A percentile compares a stretch with the other conserved stretches of the same genome.
These are phyloP conservation scores for Sorex fumeus DNA, from an alignment of 2,113 vertebrate species.

Conservation along the genomic window DNA sequence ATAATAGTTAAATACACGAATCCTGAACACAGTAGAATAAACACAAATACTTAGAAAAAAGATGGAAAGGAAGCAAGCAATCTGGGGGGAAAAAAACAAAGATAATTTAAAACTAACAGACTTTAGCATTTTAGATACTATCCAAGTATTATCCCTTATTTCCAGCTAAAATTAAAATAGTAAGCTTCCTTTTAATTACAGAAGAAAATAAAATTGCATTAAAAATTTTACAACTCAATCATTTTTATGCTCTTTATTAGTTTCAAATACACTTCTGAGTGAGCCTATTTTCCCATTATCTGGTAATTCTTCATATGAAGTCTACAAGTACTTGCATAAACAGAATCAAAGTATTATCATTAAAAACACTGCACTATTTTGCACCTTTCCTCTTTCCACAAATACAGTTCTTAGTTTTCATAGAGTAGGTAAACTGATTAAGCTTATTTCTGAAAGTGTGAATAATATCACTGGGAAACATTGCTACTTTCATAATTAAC, in stretches of 20 bases:
- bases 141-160: conserved; percentile 42
- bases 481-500: conserved; percentile 41
- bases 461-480: conserved; percentile 29
- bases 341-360: conserved; percentile 3
- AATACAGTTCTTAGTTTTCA: conserved; percentile 48
- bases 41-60: conserved; percentile 97
- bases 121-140: not conserved
- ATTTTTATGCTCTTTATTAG: not conserved
- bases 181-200: not conserved
- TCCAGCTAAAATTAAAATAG: conserved; percentile 38
- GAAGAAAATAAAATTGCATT: conserved; percentile 46
- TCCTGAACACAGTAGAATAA: conserved; percentile 97
- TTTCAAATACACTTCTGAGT: conserved; percentile 30
- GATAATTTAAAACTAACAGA: not conserved
- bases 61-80: conserved; percentile 95
- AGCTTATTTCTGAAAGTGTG: conserved; percentile 45
- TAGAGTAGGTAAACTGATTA: conserved; percentile 19
- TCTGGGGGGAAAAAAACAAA: conserved; percentile 85
- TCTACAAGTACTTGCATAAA: not conserved
- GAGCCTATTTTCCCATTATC: not conserved
- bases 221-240: conserved; percentile 23
- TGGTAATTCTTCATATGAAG: conserved; percentile 12
- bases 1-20: conserved; percentile 97
- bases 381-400: conserved; percentile 22
- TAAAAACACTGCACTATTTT: conserved; percentile 12